Evolutionary conservation across 2,113 vertebrate species (phyloP).

Genomic region (Lasiurus borealis): DNA sequence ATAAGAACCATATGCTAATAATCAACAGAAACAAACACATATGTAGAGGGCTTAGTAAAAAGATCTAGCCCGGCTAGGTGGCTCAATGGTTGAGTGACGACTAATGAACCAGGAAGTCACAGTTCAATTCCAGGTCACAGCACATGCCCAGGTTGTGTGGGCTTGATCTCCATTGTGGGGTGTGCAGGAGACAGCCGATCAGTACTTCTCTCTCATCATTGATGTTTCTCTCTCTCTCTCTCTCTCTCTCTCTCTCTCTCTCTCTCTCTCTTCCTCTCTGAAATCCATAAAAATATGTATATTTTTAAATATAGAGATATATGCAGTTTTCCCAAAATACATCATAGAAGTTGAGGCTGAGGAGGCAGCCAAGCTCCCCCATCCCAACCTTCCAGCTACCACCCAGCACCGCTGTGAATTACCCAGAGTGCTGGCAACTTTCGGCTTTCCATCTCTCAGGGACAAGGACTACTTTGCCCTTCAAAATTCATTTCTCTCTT

Average conservation of each 20-base stretch:
- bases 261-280: no score
- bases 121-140: no score
- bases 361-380: not conserved
- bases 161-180: no score
- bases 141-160: no score
- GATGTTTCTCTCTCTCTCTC: no score
- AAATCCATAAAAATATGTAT: no score
- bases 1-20: not conserved
- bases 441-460: not conserved
- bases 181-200: no score
- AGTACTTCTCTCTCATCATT: no score
- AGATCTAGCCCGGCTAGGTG: accelerated
- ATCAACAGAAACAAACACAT: not conserved
- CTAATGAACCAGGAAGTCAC: no score
- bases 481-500: not conserved
- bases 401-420: not conserved
- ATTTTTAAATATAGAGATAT: not conserved
- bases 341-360: not conserved
- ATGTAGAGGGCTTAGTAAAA: not conserved
- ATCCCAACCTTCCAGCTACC: not conserved
- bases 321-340: not conserved
- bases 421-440: not conserved
- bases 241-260: no score
- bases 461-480: not conserved
- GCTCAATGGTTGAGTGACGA: no score